Percentiles rank a stretch among this genome's conserved stretches.
Evolutionary conservation across 2,113 vertebrate genomes (phyloP).

Genomic region (Amphiprion percula): DNA sequence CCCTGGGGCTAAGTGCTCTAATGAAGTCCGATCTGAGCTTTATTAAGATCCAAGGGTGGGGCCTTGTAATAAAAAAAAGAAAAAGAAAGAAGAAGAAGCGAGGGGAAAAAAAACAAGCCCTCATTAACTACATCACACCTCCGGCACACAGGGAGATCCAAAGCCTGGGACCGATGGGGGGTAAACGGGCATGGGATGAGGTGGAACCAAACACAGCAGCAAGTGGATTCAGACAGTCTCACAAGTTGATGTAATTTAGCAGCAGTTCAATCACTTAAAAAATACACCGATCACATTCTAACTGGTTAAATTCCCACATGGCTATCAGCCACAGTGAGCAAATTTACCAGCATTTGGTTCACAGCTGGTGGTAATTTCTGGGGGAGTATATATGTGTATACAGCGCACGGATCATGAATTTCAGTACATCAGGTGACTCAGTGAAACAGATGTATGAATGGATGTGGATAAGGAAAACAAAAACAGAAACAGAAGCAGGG

Average conservation of each 20-base stretch:
- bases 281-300: slow-evolving; percentile 18
- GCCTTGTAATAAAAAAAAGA: slow-evolving; percentile 48
- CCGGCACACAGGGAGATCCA: slow-evolving; percentile 47
- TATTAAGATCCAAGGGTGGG: slow-evolving; percentile 71
- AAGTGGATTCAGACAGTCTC: slow-evolving; percentile 25
- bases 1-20: slow-evolving; percentile 65
- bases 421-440: slow-evolving; percentile 38
- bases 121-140: slow-evolving; percentile 70
- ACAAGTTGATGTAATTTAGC: slow-evolving; percentile 20
- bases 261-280: slow-evolving; percentile 24
- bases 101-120: slow-evolving; percentile 3
- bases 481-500: neutral
- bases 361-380: slow-evolving; percentile 52
- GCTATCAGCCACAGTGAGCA: slow-evolving; percentile 16
- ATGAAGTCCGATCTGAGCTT: slow-evolving; percentile 78
- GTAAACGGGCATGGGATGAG: neutral
- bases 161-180: slow-evolving; percentile 12
- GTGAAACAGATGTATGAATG: slow-evolving; percentile 5
- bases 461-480: neutral
- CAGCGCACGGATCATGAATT: slow-evolving; percentile 10
- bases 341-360: slow-evolving; percentile 52
- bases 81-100: neutral
- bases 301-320: slow-evolving; percentile 41
- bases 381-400: slow-evolving; percentile 1
- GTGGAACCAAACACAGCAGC: neutral